These are phyloP conservation scores for Macaca nemestrina DNA, from an alignment of 2,113 vertebrate species.

Conservation along the genomic window DNA sequence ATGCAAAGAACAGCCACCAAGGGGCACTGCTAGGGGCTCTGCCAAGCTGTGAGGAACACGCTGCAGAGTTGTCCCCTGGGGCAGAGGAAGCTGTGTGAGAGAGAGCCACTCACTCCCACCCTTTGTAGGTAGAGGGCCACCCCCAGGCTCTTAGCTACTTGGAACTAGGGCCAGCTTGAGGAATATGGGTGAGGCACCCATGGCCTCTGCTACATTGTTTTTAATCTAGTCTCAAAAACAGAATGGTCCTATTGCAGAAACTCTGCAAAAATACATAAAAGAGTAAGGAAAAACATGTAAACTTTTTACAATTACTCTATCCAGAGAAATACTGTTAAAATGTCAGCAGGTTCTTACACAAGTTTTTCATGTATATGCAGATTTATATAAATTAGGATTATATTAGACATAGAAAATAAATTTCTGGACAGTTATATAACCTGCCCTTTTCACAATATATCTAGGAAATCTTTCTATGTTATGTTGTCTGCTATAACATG, in stretches of 20 bases:
- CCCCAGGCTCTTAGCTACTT: background rate
- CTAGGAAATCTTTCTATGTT: background rate
- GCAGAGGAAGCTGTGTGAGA: background rate
- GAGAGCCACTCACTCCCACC: no score
- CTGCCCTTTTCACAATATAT: background rate
- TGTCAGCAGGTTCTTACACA: background rate
- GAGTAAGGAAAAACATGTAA: background rate
- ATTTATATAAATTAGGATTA: background rate
- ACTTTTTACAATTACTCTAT: background rate
- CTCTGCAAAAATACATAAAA: background rate
- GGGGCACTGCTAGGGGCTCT: background rate
- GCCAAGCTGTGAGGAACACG: background rate
- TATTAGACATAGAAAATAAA: background rate
- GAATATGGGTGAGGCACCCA: fast-evolving
- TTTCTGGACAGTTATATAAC: background rate
- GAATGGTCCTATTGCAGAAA: background rate
- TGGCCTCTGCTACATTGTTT: background rate
- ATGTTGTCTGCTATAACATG: background rate
- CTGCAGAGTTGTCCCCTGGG: no score
- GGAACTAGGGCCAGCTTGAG: background rate
- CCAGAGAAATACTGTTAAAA: background rate
- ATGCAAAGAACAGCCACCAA: background rate
- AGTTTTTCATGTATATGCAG: background rate
- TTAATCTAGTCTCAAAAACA: background rate
- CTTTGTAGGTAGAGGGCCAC: background rate